Percentiles rank a stretch among this genome's conserved stretches.
These are phyloP conservation scores for Pemphredon lugubris DNA, from an alignment of 2,888 invertebrate species.

Conservation along the genomic window DNA sequence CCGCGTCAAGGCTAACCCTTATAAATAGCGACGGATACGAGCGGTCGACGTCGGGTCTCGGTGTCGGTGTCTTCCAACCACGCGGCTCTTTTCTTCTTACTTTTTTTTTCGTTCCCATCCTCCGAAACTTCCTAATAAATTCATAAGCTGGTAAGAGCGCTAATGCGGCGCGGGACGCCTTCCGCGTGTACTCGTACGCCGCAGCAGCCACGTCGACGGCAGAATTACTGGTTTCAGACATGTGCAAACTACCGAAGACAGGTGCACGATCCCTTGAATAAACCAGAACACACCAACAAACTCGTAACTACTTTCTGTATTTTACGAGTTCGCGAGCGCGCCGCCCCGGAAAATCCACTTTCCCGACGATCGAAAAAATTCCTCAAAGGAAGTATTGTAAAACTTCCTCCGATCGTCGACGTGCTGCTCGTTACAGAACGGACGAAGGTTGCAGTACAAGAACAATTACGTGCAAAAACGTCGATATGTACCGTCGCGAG, in stretches of 20 bases:
- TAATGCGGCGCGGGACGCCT: conserved; percentile 29
- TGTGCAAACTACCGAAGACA: conserved; percentile 37
- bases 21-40: conserved; percentile 54
- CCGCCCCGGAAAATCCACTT: conserved; percentile 28
- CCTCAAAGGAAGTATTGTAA: conserved; percentile 31
- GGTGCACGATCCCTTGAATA: conserved; percentile 36
- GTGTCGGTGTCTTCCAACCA: conserved; percentile 39
- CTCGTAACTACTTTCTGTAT: conserved; percentile 33
- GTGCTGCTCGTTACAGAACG: background rate
- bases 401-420: conserved; percentile 24
- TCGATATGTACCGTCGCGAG: too few species aligned
- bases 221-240: conserved; percentile 30
- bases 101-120: conserved; percentile 17
- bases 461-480: too few species aligned
- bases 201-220: background rate
- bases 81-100: background rate
- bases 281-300: conserved; percentile 27
- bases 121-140: conserved; percentile 70
- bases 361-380: conserved; percentile 27
- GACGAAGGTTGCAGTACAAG: background rate
- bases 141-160: conserved; percentile 58
- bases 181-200: background rate
- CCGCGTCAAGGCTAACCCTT: conserved; percentile 62
- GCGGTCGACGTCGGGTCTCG: too few species aligned
- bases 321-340: conserved; percentile 30